phyloP scores from a whole-genome alignment of 2,888 invertebrate genomes.

The Lepidocyrtoides sp. region DNA sequence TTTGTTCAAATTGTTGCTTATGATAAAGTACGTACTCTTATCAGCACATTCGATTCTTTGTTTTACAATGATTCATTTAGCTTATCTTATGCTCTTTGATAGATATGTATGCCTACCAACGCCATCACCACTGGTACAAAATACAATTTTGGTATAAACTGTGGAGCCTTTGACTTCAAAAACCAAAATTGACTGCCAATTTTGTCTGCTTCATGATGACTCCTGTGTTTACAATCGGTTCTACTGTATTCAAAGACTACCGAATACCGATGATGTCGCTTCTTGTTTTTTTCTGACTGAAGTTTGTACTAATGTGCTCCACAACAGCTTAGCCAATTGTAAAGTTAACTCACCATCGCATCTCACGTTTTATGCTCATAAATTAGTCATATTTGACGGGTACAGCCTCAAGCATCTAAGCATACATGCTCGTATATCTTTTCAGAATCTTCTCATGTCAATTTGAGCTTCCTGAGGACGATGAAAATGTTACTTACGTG shows the following conservation, averaged over 20 bases:
- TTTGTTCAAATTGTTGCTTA: too few species aligned
- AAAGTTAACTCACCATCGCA: background rate
- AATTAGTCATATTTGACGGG: background rate
- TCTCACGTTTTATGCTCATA: background rate
- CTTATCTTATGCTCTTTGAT: too few species aligned
- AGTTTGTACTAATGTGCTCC: background rate
- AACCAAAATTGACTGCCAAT: too few species aligned
- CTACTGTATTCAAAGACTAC: background rate
- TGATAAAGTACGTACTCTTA: too few species aligned
- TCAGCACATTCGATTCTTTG: too few species aligned
- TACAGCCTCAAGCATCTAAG: background rate
- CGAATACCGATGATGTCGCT: background rate
- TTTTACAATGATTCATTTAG: too few species aligned
- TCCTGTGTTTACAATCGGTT: background rate
- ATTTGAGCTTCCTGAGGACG: constrained; percentile 1
- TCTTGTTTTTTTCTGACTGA: background rate
- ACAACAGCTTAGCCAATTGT: background rate
- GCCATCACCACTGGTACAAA: too few species aligned
- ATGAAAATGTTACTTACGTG: too few species aligned
- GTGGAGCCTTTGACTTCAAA: too few species aligned
- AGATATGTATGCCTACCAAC: too few species aligned
- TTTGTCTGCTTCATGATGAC: too few species aligned
- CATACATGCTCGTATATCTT: background rate
- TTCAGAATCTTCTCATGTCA: constrained; percentile 1
- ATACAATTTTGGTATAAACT: too few species aligned